Conservation (phyloP, 2,797 vertebrate genomes). For the Falco naumanni region DNA sequence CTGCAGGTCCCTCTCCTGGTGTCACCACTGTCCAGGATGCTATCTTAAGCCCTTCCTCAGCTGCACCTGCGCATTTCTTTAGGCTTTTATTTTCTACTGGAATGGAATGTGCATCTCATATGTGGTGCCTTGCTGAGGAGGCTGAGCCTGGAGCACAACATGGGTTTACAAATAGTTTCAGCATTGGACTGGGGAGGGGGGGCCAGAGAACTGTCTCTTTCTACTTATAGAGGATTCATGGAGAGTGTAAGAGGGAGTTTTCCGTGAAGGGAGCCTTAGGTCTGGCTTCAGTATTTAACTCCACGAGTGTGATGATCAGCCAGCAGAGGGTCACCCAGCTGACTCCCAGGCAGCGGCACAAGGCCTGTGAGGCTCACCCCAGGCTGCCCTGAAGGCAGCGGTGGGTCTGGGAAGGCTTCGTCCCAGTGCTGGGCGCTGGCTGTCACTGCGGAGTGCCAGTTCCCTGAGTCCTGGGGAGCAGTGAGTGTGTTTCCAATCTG, state of each 20-base stretch:
- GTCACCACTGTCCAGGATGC: not conserved
- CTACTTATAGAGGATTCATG: not conserved
- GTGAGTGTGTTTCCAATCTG: too few species aligned
- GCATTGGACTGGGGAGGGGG: not conserved
- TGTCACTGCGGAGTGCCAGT: not conserved
- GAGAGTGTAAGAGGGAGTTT: not conserved
- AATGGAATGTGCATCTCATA: not conserved
- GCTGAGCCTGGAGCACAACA: not conserved
- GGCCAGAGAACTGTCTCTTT: not conserved
- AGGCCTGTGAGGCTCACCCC: too few species aligned
- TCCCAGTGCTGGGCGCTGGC: not conserved
- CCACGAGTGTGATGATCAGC: not conserved
- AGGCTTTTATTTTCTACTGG: not conserved
- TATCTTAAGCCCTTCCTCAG: not conserved
- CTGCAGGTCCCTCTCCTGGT: not conserved
- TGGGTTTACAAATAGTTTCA: not conserved
- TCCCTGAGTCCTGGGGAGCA: not conserved
- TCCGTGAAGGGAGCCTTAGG: not conserved
- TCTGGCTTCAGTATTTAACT: not conserved
- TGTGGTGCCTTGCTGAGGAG: not conserved
- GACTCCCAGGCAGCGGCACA: not conserved
- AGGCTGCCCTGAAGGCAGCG: too few species aligned
- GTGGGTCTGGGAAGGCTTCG: too few species aligned
- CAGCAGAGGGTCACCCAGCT: not conserved
- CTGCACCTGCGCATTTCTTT: not conserved